Evolutionary conservation across 2,113 vertebrate genomes (phyloP).

Genomic region (Clarias magur): DNA sequence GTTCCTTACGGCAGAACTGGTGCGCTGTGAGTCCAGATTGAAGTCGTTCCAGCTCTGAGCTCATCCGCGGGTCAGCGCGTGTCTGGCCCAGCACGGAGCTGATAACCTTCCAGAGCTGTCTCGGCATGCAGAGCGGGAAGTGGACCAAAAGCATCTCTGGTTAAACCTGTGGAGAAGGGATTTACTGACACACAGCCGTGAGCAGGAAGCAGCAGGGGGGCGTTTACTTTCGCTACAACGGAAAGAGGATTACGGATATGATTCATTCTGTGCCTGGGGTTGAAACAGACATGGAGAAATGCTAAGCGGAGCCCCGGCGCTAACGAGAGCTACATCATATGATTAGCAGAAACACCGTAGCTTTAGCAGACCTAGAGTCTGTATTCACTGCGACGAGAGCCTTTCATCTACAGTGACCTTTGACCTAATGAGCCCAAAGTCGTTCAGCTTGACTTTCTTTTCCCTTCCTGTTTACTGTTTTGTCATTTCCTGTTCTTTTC

Average conservation of each 20-base stretch:
- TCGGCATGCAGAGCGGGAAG: not conserved
- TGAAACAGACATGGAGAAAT: not conserved
- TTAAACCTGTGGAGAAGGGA: not conserved
- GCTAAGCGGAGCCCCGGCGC: not conserved
- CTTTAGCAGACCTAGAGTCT: not conserved
- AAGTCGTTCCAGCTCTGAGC: slow-evolving; percentile 23
- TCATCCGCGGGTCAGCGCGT: slow-evolving; percentile 1
- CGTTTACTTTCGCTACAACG: not conserved
- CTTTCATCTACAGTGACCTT: not conserved
- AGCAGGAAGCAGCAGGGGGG: not conserved
- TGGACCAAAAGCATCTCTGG: not conserved
- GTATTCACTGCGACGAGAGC: no score
- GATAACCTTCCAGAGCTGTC: slow-evolving; percentile 7
- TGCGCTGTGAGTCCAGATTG: slow-evolving; percentile 1
- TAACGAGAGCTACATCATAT: not conserved
- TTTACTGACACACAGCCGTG: not conserved
- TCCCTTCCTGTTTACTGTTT: no score
- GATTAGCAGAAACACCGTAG: no score
- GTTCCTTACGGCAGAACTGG: not conserved
- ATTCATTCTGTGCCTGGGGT: not conserved
- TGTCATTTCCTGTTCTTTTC: no score
- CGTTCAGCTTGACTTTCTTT: not conserved
- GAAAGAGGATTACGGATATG: not conserved
- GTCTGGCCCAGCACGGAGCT: slow-evolving; percentile 12
- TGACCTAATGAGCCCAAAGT: not conserved